Evolutionary conservation across 1,140 invertebrate species (phyloP), one percentile per base, ranked within the genome.

Genomic region (Ganaspis sp.): DNA sequence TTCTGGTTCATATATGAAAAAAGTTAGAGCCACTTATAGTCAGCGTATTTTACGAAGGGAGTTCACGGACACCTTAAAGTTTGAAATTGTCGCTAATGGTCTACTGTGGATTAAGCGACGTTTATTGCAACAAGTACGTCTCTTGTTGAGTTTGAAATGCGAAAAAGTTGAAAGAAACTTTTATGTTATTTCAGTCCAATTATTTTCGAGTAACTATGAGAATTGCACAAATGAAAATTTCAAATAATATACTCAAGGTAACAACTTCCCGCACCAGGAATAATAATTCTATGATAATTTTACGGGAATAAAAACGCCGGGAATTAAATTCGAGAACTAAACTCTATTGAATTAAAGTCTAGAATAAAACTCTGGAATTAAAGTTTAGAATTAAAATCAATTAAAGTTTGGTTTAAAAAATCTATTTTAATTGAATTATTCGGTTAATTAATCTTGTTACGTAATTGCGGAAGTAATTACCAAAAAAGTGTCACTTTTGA

Each of bases 1-100:
- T 73, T 58, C 70, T 26, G 64, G 49, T 45, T 37, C 80, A 80
- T 83, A 83, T 84, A 85, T 84, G 78, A 83, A 84, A 86, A 86
- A 86, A 85, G 83, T 86, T 84, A 73, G 75, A 74, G 45, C 74
- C 82, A 84, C 84, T 85, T 86, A 85, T 83, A 78, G 54, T 72
- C 58, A 75, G 71, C 77, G 78, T 84, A 84, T 84, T 81, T 84
- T 80, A 84, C 73, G 74, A 75, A 26, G 17, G n/a, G 69, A 54
- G 83, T 83, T 84, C 83, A 81, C 77, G 70, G 9, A 64, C 58
- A 64, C 58, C 58, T 64, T 64, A 29, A 64, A 64, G 58, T 64
- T 64, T 29, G 23, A 64, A 64, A 64, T 64, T 64, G 58, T 64
- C 58, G 58, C 58, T 64, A 64, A 64, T 64, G 26, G 58, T 29